Conservation (phyloP, 2,888 invertebrate genomes). For the Watsonalla binaria region DNA sequence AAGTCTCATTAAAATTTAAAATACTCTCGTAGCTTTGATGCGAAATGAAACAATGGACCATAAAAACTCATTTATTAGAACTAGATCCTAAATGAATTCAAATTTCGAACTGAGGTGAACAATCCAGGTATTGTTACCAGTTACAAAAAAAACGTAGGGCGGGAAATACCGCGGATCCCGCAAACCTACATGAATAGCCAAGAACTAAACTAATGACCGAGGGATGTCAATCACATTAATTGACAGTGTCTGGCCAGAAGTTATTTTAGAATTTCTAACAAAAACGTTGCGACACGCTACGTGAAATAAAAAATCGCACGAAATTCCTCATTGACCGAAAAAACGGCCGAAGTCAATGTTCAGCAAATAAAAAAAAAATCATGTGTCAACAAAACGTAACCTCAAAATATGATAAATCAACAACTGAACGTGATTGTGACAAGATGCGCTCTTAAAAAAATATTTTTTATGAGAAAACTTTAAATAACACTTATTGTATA, state of each 20-base stretch:
- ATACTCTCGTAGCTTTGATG: background rate
- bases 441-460: slow-evolving; percentile 32
- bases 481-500: slow-evolving; percentile 24
- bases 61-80: background rate
- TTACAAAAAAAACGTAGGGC: slow-evolving; percentile 27
- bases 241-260: slow-evolving; percentile 56
- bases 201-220: slow-evolving; percentile 67
- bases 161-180: slow-evolving; percentile 29
- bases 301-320: slow-evolving; percentile 12
- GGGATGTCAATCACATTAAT: slow-evolving; percentile 74
- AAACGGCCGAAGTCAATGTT: background rate
- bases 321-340: background rate
- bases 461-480: slow-evolving; percentile 20
- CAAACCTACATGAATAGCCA: slow-evolving; percentile 16
- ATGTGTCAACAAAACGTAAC: slow-evolving; percentile 70
- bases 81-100: background rate
- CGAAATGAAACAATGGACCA: background rate
- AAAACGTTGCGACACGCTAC: slow-evolving; percentile 10
- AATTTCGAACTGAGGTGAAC: background rate
- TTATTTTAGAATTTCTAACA: slow-evolving; percentile 28
- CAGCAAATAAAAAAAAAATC: slow-evolving; percentile 26
- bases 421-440: slow-evolving; percentile 61
- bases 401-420: slow-evolving; percentile 68
- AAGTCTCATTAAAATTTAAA: background rate
- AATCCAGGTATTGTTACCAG: slow-evolving; percentile 13